phyloP scores from a whole-genome alignment of 1,140 invertebrate genomes.

The Drosophila tropicalis region DNA sequence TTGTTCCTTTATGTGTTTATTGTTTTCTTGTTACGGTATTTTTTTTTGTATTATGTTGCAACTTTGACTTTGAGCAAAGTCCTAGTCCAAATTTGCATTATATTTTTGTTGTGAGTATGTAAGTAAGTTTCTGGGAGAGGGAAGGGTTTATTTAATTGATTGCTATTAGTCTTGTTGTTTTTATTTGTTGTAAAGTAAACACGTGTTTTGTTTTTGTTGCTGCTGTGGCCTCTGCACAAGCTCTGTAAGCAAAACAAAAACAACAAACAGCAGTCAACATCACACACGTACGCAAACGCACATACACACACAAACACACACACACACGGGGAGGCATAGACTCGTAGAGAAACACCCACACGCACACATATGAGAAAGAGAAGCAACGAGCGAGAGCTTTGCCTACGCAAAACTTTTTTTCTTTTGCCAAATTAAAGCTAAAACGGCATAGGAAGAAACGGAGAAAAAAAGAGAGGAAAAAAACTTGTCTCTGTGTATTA shows the following conservation, averaged over 20 bases:
- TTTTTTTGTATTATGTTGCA: constrained; percentile 16
- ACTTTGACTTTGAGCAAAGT: constrained; percentile 55
- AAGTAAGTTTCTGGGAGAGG: neutral
- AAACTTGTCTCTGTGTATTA: constrained; percentile 26
- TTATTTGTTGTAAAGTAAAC: constrained; percentile 36
- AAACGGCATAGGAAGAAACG: constrained; percentile 11
- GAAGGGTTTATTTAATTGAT: neutral
- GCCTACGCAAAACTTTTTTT: constrained; percentile 13
- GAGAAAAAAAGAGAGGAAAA: constrained; percentile 5
- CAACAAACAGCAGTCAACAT: constrained; percentile 47
- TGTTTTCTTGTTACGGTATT: neutral
- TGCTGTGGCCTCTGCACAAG: constrained; percentile 14
- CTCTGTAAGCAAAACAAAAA: constrained; percentile 42
- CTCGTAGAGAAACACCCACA: constrained; percentile 16
- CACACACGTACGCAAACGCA: constrained; percentile 13
- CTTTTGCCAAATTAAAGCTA: constrained; percentile 13
- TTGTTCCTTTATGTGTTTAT: constrained; percentile 1
- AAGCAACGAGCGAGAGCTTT: constrained; percentile 4
- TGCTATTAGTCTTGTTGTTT: neutral
- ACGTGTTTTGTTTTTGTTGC: constrained; percentile 47
- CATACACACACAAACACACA: constrained; percentile 1
- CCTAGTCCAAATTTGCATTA: constrained; percentile 34
- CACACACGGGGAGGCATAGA: constrained; percentile 18
- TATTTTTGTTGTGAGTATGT: neutral
- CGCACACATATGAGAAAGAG: neutral